Base-by-base conservation (phyloP, 2,113 vertebrate genomes). In the Pica pica region DNA sequence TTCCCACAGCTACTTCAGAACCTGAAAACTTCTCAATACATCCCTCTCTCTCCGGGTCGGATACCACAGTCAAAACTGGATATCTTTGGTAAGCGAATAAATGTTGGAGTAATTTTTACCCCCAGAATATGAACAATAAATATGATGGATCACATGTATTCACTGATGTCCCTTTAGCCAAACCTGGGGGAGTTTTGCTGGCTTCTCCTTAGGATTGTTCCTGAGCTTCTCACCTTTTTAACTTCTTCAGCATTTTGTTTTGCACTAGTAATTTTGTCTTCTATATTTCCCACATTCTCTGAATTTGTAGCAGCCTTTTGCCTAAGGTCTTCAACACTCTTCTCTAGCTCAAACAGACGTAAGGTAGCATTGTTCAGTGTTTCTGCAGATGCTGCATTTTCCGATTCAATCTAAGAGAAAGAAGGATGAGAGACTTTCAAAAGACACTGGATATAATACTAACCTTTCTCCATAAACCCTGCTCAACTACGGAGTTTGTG, bases 321-420 rank as follows among this genome's bases (percentile, higher is more conserved):
- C 80, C 97, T 98, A 10, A 99, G 98, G 71, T 98, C 95, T 61
- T 97, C 98, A 61, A 99, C 97, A 2, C 98, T 98, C 49, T 77
- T 98, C 78, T 99, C 98, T 2, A 99, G 97, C 57, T 97, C 97
- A 17, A 97, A 98, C 60, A 99, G 97, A 67, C 99, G 98, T 92
- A 97, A 95, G 24, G 98, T 99, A 39, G 99, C 98, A 3, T 98
- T 99, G 90, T 96, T 97, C 80, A 99, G 87, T 8, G 98, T 99
- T 93, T 98, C 95, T 97, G 99, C 99, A 15, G 99, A 99, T 49
- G 98, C 98, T 23, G 98, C 97, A 0, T 99, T 99, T 97, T 99
- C 99, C 8, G 98, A 99, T 94, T 99, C 98, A 89, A 99, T 99
- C 99, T 99, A 93, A 78, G 57, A 77, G 20, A 55, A 87, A 80